phyloP scores from a whole-genome alignment of 2,113 vertebrate species.

The Malurus elegans region DNA sequence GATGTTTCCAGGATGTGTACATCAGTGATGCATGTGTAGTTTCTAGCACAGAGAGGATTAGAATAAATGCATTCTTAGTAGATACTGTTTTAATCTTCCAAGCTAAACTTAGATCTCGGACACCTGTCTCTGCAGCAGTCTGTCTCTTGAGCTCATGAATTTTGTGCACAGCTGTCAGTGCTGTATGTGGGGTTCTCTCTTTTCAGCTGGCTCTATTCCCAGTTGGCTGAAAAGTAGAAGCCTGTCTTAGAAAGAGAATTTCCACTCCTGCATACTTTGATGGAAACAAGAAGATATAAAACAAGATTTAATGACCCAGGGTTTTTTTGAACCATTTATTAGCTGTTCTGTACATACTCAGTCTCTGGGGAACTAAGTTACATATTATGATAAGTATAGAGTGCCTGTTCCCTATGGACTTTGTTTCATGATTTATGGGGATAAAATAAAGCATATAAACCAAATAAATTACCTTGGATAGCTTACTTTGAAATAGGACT shows the following conservation, averaged over 20 bases:
- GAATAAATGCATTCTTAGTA: slow-evolving; percentile 68
- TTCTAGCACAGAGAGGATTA: slow-evolving; percentile 61
- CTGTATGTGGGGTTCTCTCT: slow-evolving; percentile 61
- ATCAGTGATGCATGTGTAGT: slow-evolving; percentile 26
- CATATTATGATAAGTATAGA: slow-evolving; percentile 66
- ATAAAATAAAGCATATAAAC: slow-evolving; percentile 58
- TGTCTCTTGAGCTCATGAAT: slow-evolving; percentile 66
- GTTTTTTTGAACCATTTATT: slow-evolving; percentile 53
- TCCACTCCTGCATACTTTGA: slow-evolving; percentile 64
- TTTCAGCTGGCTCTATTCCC: slow-evolving; percentile 62
- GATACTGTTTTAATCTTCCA: slow-evolving; percentile 68
- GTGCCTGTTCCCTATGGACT: slow-evolving; percentile 54
- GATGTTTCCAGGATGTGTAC: slow-evolving; percentile 31
- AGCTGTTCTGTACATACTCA: slow-evolving; percentile 59
- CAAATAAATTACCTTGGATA: slow-evolving; percentile 56
- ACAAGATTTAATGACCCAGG: slow-evolving; percentile 61
- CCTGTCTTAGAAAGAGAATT: slow-evolving; percentile 67
- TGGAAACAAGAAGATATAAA: slow-evolving; percentile 68
- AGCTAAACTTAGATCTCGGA: slow-evolving; percentile 71
- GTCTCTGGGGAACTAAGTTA: slow-evolving; percentile 58
- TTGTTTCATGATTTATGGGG: slow-evolving; percentile 58
- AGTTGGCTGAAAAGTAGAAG: slow-evolving; percentile 64
- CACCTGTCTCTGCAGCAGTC: slow-evolving; percentile 71
- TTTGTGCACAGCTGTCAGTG: slow-evolving; percentile 68
- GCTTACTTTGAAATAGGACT: slow-evolving; percentile 59